These are phyloP conservation scores for Leptatherina wallacei DNA, from an alignment of 2,797 vertebrate species.

Conservation along the genomic window DNA sequence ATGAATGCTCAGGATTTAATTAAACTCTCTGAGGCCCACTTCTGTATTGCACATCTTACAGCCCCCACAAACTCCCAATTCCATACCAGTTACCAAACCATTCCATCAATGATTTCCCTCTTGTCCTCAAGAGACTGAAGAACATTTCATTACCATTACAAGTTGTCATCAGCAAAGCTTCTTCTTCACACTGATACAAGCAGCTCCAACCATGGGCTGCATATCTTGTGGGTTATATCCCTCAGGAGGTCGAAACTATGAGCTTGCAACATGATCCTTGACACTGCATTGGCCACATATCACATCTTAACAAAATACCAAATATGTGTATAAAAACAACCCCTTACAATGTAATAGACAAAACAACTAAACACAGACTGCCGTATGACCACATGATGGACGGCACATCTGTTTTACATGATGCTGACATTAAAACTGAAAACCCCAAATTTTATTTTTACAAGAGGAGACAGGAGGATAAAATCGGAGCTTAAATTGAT, in stretches of 20 bases:
- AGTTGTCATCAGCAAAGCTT: constrained; percentile 21
- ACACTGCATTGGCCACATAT: constrained; percentile 7
- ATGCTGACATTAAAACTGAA: constrained; percentile 42
- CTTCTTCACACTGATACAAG: constrained; percentile 26
- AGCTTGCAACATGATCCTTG: constrained; percentile 14
- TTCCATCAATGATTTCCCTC: constrained; percentile 1
- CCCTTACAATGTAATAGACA: constrained; percentile 13
- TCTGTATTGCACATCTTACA: constrained; percentile 42
- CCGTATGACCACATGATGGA: constrained; percentile 37
- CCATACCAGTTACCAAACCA: background rate
- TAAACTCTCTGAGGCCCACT: constrained; percentile 59
- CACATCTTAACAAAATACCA: constrained; percentile 28
- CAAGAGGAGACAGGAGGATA: constrained; percentile 18
- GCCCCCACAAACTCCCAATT: background rate
- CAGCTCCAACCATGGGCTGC: background rate
- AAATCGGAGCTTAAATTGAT: constrained; percentile 22
- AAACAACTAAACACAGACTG: constrained; percentile 21
- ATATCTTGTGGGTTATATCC: constrained; percentile 27
- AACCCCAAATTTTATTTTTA: constrained; percentile 41
- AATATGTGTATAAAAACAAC: constrained; percentile 31
- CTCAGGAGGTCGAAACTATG: constrained; percentile 11
- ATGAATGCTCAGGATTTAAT: constrained; percentile 64
- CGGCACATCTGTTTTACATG: constrained; percentile 52
- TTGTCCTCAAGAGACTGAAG: constrained; percentile 32
- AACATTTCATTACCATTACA: constrained; percentile 29